phyloP scores from a whole-genome alignment of 2,888 invertebrate species.

The Tachystola acroxantha region DNA sequence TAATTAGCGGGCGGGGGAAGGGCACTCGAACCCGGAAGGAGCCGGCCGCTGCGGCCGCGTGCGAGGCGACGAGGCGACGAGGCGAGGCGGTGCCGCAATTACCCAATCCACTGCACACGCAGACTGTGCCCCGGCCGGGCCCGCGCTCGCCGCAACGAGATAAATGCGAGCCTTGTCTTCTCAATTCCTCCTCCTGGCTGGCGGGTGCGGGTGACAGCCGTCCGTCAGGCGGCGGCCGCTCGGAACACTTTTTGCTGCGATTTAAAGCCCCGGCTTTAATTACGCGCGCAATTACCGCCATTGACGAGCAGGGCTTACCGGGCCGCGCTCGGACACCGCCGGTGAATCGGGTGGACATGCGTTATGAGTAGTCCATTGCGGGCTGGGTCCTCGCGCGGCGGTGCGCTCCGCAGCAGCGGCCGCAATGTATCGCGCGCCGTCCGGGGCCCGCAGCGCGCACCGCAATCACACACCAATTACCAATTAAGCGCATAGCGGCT shows the following conservation, averaged over 20 bases:
- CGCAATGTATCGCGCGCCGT: not conserved
- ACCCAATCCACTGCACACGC: not conserved
- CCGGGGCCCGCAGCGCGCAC: not conserved
- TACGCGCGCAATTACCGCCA: conserved; percentile 8
- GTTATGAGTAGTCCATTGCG: not conserved
- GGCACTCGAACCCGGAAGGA: no score
- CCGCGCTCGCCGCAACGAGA: no score
- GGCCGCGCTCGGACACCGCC: not conserved
- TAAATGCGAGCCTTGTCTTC: no score
- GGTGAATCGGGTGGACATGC: no score
- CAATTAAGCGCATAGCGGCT: conserved; percentile 8
- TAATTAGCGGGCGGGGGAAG: no score
- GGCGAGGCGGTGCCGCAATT: not conserved
- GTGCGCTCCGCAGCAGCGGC: not conserved
- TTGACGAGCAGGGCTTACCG: conserved; percentile 6
- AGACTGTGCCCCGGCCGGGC: no score
- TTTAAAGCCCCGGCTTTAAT: conserved; percentile 9
- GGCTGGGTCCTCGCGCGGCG: no score
- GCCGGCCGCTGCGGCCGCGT: not conserved
- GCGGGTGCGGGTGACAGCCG: no score
- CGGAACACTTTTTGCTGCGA: conserved; percentile 1
- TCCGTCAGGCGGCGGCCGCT: not conserved
- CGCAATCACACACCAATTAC: conserved; percentile 12
- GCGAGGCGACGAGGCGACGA: not conserved
- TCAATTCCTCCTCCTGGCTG: no score